Evolutionary conservation across 2,113 vertebrate species (phyloP).

Genomic region (Galeopterus variegatus): DNA sequence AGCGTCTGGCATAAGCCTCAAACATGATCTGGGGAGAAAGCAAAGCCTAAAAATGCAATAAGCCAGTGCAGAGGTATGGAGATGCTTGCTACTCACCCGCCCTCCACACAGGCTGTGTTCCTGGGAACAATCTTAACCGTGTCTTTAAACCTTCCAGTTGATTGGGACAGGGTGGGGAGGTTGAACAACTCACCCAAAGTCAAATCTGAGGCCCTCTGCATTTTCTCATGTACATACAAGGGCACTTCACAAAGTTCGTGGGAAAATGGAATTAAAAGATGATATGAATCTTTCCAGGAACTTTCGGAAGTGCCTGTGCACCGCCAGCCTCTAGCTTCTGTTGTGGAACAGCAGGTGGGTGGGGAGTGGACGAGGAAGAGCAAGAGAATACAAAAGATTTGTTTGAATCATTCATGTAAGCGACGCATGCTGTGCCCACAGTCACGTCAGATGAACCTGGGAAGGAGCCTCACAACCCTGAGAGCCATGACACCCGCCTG

Average conservation of each 20-base stretch:
- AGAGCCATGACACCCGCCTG: neutral
- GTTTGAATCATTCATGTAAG: too few relatives aligned
- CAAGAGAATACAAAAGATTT: neutral
- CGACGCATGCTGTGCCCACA: too few relatives aligned
- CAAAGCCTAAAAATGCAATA: neutral
- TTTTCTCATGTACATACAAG: too few relatives aligned
- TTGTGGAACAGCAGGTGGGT: fast-evolving
- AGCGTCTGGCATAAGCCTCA: neutral
- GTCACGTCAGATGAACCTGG: too few relatives aligned
- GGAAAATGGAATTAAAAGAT: too few relatives aligned
- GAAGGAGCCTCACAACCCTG: neutral
- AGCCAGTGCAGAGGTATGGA: neutral
- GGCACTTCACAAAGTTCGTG: too few relatives aligned
- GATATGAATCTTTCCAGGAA: too few relatives aligned
- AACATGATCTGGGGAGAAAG: neutral
- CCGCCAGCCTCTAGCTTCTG: neutral
- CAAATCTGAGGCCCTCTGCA: neutral
- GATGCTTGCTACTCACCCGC: neutral
- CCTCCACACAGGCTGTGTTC: neutral
- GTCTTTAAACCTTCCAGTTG: neutral
- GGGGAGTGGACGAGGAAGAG: fast-evolving
- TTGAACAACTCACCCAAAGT: neutral
- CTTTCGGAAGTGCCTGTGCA: too few relatives aligned
- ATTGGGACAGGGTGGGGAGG: neutral
- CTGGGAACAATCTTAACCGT: constrained; percentile 19